These are phyloP conservation scores for Tachina grossa DNA, from an alignment of 2,888 invertebrate genomes.

Conservation along the genomic window DNA sequence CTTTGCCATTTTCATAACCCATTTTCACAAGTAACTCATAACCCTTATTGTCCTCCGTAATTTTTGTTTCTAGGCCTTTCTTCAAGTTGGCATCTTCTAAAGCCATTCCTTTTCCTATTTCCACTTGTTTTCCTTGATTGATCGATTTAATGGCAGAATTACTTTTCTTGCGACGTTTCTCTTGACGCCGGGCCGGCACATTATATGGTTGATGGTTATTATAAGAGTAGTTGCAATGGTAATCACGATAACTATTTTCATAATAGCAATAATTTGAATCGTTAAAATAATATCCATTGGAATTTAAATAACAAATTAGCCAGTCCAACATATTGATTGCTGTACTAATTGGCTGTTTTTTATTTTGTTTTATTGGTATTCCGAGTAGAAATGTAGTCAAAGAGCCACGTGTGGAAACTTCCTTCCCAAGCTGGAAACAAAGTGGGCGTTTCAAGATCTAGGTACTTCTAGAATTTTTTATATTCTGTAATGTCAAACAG, in stretches of 20 bases:
- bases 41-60: no score
- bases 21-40: no score
- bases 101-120: background rate
- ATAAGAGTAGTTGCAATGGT: background rate
- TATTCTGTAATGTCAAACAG: no score
- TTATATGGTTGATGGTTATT: background rate
- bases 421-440: no score
- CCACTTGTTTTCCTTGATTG: background rate
- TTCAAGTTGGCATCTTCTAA: slow-evolving; percentile 6
- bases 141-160: no score
- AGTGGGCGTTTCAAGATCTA: no score
- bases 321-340: slow-evolving; percentile 5
- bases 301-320: slow-evolving; percentile 15
- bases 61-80: no score
- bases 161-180: background rate
- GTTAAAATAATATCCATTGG: slow-evolving; percentile 8
- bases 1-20: no score
- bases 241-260: background rate
- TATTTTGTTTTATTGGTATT: no score
- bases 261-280: background rate
- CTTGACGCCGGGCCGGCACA: background rate
- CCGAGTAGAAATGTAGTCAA: no score
- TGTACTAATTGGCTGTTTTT: background rate
- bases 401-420: no score
- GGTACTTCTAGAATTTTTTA: no score